Evolutionary conservation across 2,797 vertebrate species (phyloP), one percentile per base, ranked within the genome.

Genomic region (Cyclopterus lumpus): DNA sequence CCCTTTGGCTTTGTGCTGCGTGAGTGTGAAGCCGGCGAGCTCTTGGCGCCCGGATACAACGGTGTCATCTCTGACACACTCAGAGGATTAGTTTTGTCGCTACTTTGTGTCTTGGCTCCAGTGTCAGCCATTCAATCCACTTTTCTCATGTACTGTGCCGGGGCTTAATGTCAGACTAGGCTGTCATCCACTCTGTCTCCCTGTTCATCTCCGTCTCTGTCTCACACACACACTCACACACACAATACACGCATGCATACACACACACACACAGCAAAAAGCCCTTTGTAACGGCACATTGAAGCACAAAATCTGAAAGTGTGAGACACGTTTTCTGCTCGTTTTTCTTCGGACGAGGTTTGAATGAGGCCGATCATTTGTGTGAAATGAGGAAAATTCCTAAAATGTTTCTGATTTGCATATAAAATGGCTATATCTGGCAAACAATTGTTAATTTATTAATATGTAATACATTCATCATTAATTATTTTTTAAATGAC

Each of bases 11-110:
- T 78, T 82, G 84, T 80, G 71, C 67, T 58, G 67, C 24, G 3
- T 0, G 10, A 59, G 62, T 71, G 77, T 66, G 79, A 80, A 72
- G 68, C 65, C 18, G n/a, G 58, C 53, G 42, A 75, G 88, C 82
- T 73, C 77, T 59, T 46, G 0, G 55, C 32, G 18, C 46, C 77
- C 63, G 11, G 68, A 83, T 82, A 55, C 74, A 73, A 60, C 85
- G 24, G 76, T 79, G 87, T 88, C 87, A 80, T 87, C 77, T 79
- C 73, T 82, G 90, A 90, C 87, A 91, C 81, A 86, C 85, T 84
- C 78, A n/a, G 54, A 89, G 90, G 92, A 93, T 93, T 93, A 91
- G 89, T 89, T 90, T 88, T 89, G 91, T 91, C 84, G 70, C 88
- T 88, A 92, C 89, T 92, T 92, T 91, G 89, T 88, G 89, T 88